Base-by-base conservation (phyloP, 1,140 invertebrate species). In the Agrilus planipennis region DNA sequence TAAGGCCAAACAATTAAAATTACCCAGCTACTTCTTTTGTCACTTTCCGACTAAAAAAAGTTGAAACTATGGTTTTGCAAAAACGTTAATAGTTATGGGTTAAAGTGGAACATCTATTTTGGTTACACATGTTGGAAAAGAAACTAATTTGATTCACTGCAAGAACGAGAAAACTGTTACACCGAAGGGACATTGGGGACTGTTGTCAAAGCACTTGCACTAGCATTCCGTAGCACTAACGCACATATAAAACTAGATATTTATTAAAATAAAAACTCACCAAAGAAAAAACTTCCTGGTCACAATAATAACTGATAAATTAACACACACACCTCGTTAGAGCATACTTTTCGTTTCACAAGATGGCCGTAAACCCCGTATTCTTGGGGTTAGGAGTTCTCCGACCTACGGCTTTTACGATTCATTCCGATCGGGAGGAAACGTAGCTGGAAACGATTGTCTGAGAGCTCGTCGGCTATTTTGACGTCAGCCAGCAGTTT, bases 331-430 rank as follows among this genome's bases (percentile, higher is more conserved):
- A 62, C 57, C 60, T 62, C 60, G 55, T 58, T 59, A 51, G 60
- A 58, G 59, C 59, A 61, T 61, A 61, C 57, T 61, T 61, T 60
- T 57, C 51, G 51, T 50, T 58, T 51, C 45, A 62, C 60, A 62
- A 62, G 51, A 62, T 62, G 60, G 60, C 60, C 58, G 55, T 55
- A 51, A 55, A 47, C 57, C 60, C 53, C 53, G 53, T 54, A 50
- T 42, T 55, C 50, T 46, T 50, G 50, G 49, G 40, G 34, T 43
- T 38, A 42, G 34, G 45, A 25, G 39, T 34, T 39, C 44, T 45
- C 40, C 25, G 46, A 47, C 47, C 14, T 35, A 41, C 36, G 35
- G 11, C 30, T 17, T 22, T 28, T 12, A 12, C 29, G 17, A 10
- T 42, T 37, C 14, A 5, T 10, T 11, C 4, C 3, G 11, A 25